phyloP scores from a whole-genome alignment of 2,113 vertebrate genomes.

The Dicentrarchus labrax region DNA sequence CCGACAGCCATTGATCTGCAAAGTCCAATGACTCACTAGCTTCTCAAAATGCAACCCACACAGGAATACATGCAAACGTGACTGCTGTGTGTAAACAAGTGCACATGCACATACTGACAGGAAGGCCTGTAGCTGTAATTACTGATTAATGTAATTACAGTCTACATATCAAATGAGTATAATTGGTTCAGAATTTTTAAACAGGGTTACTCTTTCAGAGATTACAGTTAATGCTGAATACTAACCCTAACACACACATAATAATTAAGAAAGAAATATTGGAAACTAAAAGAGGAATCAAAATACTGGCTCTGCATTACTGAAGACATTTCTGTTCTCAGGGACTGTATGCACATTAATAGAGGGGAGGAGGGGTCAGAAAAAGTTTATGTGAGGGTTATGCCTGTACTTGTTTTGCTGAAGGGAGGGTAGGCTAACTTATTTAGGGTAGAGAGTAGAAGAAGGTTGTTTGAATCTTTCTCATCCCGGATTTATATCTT shows the following conservation, averaged over 20 bases:
- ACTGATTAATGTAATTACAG: slow-evolving; percentile 58
- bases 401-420: neutral
- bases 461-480: neutral
- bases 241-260: slow-evolving; percentile 24
- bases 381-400: neutral
- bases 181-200: slow-evolving; percentile 42
- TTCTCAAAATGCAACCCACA: slow-evolving; percentile 70
- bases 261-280: slow-evolving; percentile 47
- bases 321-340: slow-evolving; percentile 12
- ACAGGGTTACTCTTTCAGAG: slow-evolving; percentile 30
- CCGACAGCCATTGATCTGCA: slow-evolving; percentile 74
- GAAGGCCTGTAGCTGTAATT: slow-evolving; percentile 28
- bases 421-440: neutral
- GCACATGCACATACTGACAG: slow-evolving; percentile 49
- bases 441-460: neutral
- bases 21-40: slow-evolving; percentile 73
- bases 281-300: slow-evolving; percentile 17
- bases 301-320: slow-evolving; percentile 38
- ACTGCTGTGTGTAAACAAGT: slow-evolving; percentile 53
- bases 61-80: slow-evolving; percentile 51
- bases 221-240: slow-evolving; percentile 47
- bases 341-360: neutral
- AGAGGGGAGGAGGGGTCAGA: neutral
- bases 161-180: slow-evolving; percentile 52
- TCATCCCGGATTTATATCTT: neutral